Evolutionary conservation across 2,888 invertebrate genomes (phyloP).

Genomic region (Trachelus iudaicus): DNA sequence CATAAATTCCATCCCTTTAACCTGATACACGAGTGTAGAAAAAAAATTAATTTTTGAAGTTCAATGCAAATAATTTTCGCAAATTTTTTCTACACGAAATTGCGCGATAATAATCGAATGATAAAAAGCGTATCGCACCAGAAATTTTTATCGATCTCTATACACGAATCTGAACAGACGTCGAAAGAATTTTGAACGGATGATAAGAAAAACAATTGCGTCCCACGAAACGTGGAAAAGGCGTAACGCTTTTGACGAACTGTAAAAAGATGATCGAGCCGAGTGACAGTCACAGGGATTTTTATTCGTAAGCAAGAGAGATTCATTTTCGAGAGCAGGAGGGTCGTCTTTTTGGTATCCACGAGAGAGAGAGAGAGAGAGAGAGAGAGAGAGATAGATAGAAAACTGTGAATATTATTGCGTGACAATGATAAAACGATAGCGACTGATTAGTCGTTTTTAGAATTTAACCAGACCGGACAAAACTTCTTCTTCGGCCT

Average conservation of each 20-base stretch:
- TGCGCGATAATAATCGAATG: no score
- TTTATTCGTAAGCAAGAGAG: background rate
- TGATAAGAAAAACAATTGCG: background rate
- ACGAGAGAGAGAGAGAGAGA: constrained; percentile 1
- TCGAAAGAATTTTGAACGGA: no score
- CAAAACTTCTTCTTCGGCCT: background rate
- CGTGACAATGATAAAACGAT: background rate
- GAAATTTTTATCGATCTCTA: background rate
- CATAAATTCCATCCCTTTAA: background rate
- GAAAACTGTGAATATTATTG: background rate
- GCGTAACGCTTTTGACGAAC: background rate
- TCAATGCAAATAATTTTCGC: no score
- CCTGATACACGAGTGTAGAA: no score
- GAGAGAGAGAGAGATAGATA: constrained; percentile 2
- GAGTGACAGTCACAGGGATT: background rate
- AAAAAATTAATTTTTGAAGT: no score
- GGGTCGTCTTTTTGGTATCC: constrained; percentile 13
- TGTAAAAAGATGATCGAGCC: background rate
- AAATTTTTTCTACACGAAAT: no score
- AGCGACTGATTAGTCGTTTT: background rate
- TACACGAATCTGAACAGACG: no score
- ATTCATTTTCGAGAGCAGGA: constrained; percentile 1
- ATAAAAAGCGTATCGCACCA: no score
- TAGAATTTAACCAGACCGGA: background rate
- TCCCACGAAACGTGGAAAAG: background rate